Conservation (phyloP, 2,888 invertebrate species). For the Polymixis lichenea region DNA sequence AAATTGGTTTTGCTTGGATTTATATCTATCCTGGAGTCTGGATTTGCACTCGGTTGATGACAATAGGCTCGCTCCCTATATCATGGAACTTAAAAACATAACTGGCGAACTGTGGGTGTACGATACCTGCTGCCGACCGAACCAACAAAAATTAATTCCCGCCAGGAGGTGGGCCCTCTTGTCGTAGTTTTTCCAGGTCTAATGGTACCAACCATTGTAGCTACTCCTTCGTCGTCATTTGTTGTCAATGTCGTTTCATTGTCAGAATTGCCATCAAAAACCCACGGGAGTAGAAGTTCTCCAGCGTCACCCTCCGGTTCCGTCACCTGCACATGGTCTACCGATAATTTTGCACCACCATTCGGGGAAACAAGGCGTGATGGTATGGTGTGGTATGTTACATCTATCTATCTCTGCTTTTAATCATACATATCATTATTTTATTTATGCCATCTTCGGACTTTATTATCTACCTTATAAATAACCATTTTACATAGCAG, state of each 20-base stretch:
- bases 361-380: no score
- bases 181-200: neutral
- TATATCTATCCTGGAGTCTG: no score
- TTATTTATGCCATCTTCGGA: neutral
- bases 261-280: neutral
- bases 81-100: no score
- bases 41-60: no score
- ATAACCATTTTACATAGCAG: neutral
- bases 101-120: no score
- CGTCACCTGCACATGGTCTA: neutral
- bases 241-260: neutral
- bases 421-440: neutral
- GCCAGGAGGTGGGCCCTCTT: neutral
- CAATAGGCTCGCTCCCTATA: no score
- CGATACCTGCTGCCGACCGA: no score
- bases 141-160: neutral
- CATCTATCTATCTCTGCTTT: neutral
- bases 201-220: neutral
- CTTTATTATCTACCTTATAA: neutral
- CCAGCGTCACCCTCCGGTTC: neutral
- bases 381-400: no score
- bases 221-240: neutral
- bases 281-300: neutral
- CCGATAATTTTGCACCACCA: neutral
- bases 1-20: neutral